Conservation (phyloP, 2,888 invertebrate species). For the Tetragonula carbonaria region DNA sequence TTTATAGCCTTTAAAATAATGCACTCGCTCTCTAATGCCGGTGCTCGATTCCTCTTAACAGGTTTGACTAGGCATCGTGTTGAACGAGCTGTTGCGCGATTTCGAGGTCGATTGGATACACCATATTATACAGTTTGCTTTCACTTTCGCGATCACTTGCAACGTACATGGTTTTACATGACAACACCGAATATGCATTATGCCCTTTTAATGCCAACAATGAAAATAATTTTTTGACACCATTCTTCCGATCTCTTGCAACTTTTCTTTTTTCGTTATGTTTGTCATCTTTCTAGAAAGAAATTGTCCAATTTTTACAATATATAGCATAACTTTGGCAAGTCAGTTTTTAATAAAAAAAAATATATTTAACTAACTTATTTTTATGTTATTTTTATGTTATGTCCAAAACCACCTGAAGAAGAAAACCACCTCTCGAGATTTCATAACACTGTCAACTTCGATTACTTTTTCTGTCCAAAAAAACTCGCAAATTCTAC, state of each 20-base stretch:
- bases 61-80: slow-evolving; percentile 23
- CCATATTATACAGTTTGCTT: slow-evolving; percentile 57
- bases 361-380: not conserved
- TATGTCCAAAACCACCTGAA: not conserved
- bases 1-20: slow-evolving; percentile 59
- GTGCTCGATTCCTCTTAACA: slow-evolving; percentile 25
- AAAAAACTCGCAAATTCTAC: not conserved
- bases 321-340: too few relatives aligned
- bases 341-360: not conserved
- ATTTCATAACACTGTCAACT: not conserved
- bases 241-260: not conserved
- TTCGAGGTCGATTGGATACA: slow-evolving; percentile 71
- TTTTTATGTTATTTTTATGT: not conserved
- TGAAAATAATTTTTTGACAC: slow-evolving; percentile 18
- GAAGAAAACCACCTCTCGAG: not conserved
- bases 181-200: slow-evolving; percentile 25
- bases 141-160: slow-evolving; percentile 67
- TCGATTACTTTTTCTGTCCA: not conserved
- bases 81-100: slow-evolving; percentile 55
- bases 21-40: slow-evolving; percentile 37
- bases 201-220: not conserved
- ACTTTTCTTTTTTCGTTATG: not conserved
- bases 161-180: slow-evolving; percentile 44
- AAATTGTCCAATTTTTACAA: not conserved
- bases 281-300: not conserved